Percentiles rank a stretch among this genome's conserved stretches.
phyloP scores from a whole-genome alignment of 2,113 vertebrate genomes.

The Coturnix japonica region DNA sequence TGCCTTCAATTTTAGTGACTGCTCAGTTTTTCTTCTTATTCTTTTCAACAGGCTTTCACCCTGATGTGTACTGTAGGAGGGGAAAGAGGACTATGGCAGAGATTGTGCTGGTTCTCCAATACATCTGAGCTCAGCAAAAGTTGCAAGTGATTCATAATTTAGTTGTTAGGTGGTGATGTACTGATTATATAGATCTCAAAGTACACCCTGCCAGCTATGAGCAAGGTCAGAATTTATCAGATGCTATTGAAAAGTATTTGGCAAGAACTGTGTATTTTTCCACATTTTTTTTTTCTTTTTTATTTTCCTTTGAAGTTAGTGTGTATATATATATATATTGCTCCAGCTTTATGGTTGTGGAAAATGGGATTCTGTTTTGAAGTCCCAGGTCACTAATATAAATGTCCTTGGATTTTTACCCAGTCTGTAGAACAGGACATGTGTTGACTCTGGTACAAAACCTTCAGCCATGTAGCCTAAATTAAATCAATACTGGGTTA shows the following conservation, averaged over 20 bases:
- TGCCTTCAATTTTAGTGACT: neutral
- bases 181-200: neutral
- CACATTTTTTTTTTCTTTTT: too few relatives aligned
- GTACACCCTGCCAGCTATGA: neutral
- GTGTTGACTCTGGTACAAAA: neutral
- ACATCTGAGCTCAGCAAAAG: neutral
- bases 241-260: neutral
- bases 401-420: neutral
- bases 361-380: neutral
- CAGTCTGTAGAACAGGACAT: neutral
- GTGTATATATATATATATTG: neutral
- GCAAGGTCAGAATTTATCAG: neutral
- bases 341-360: neutral
- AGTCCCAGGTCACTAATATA: neutral
- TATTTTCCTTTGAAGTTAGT: neutral
- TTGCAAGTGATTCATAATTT: neutral
- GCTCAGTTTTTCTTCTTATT: neutral
- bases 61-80: neutral
- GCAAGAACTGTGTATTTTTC: neutral
- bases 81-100: neutral
- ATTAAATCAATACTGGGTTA: neutral
- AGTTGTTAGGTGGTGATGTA: neutral
- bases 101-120: neutral
- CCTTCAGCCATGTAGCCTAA: neutral
- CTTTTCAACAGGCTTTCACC: neutral